phyloP scores from a whole-genome alignment of 2,888 invertebrate genomes.

The Oxystoma pomonae region DNA sequence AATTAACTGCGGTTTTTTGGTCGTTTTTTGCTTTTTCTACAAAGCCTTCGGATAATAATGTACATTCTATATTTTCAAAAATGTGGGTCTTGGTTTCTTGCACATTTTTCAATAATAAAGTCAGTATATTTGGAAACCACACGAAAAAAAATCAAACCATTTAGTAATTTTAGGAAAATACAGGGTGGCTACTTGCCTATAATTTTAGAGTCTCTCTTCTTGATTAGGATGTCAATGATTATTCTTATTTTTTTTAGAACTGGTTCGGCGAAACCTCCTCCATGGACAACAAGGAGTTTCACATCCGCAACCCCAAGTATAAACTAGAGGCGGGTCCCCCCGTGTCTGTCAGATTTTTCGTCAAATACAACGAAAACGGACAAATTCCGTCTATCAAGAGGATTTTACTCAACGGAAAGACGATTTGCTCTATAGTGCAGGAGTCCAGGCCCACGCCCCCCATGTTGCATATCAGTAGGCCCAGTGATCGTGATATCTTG shows the following conservation, averaged over 20 bases:
- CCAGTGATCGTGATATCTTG: not conserved
- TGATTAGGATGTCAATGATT: no score
- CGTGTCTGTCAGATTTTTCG: slow-evolving; percentile 56
- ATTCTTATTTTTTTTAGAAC: slow-evolving; percentile 36
- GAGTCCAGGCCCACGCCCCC: slow-evolving; percentile 9
- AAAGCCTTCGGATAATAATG: no score
- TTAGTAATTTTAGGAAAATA: no score
- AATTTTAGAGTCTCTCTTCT: no score
- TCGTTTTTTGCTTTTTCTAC: no score
- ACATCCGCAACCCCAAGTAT: slow-evolving; percentile 56
- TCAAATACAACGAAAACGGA: slow-evolving; percentile 53
- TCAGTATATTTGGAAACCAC: no score
- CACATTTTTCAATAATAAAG: no score
- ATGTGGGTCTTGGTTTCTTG: no score
- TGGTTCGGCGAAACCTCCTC: slow-evolving; percentile 56
- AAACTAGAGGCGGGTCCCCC: slow-evolving; percentile 56
- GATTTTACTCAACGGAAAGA: slow-evolving; percentile 56
- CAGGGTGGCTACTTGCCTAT: no score
- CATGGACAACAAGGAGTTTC: slow-evolving; percentile 56
- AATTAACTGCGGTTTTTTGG: no score
- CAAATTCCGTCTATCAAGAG: slow-evolving; percentile 50
- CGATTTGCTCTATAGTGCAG: not conserved
- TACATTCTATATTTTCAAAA: no score
- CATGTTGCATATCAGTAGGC: slow-evolving; percentile 17
- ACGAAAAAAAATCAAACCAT: no score